Base-by-base conservation (phyloP, 1,140 invertebrate genomes). In the Geopemphigus sp. region DNA sequence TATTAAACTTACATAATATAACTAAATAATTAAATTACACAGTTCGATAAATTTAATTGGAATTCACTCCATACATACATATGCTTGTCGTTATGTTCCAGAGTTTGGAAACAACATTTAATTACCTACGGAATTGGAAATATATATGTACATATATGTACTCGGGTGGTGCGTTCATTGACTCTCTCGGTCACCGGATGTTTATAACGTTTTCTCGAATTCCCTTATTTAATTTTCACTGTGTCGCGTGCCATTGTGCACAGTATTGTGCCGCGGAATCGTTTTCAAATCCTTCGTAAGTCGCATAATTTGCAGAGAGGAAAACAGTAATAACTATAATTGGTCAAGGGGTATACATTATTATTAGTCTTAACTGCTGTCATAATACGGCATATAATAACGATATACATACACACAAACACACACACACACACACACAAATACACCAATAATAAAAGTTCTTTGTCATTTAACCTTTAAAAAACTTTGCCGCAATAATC, bases 401-500 rank as follows among this genome's bases (percentile, higher is more conserved):
- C 15, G 5, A 15, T 12, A 63, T 32, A 22, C n/a, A 59, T 26
- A 5, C 26, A 26, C 26, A 29, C 17, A 0, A 15, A 1, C 15
- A 50, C 15, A 15, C 5, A 59, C 3, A 26, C 8, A 59, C 5
- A 26, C 2, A n/a, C n/a, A n/a, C n/a, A n/a, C n/a, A n/a, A n/a
- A n/a, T 50, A 59, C 26, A 68, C 39, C 14, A 50, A 68, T 68
- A 50, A 50, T n/a, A 50, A 68, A 68, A 68, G 45, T 59, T 57
- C 54, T 76, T 76, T 76, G 73, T 76, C 73, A 39, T 59, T 76
- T 57, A 56, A 73, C 50, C 47, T 73, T 53, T 54, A 73, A 76
- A n/a, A 39, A 76, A 76, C n/a, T 57, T 57, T 76, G n/a, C 56
- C n/a, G 22, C 70, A 56, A 73, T 73, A 73, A 73, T 73, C 70